Percentiles rank a stretch among this genome's conserved stretches.
These are phyloP conservation scores for Chondrosia reniformis DNA, from an alignment of 37 sponge, comb jelly and placozoan genomes.

Conservation along the genomic window DNA sequence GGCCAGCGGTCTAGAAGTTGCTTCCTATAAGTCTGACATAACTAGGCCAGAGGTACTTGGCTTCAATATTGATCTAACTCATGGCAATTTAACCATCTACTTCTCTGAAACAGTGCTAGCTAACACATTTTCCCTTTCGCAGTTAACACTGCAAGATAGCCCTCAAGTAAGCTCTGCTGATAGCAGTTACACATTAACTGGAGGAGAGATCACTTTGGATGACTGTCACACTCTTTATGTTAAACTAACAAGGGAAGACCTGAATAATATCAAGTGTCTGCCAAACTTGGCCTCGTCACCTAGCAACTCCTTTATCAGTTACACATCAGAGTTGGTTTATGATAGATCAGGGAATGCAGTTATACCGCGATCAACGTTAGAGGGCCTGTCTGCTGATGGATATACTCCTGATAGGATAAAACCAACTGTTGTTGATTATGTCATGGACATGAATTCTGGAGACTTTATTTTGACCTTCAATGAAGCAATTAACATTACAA, in stretches of 20 bases:
- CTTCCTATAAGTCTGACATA: conserved; percentile 62
- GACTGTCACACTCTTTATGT: conserved; percentile 38
- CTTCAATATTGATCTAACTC: conserved; percentile 67
- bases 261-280: conserved; percentile 69
- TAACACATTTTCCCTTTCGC: conserved; percentile 40
- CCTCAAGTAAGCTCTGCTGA: background rate
- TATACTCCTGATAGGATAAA: conserved; percentile 34
- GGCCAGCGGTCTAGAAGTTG: conserved; percentile 17
- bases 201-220: background rate
- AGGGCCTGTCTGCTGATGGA: conserved; percentile 15
- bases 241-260: conserved; percentile 50
- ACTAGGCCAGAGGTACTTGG: conserved; percentile 61
- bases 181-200: conserved; percentile 56
- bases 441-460: conserved; percentile 72
- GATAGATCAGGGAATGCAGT: conserved; percentile 62
- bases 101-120: conserved; percentile 84
- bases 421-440: conserved; percentile 54
- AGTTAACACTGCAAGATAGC: conserved; percentile 38
- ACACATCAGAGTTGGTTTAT: conserved; percentile 31
- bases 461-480: conserved; percentile 62
- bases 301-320: conserved; percentile 51
- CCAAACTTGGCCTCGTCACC: conserved; percentile 48
- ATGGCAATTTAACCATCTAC: conserved; percentile 46
- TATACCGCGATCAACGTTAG: conserved; percentile 14
- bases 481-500: conserved; percentile 78